Evolutionary conservation across 1,140 invertebrate genomes (phyloP).

Genomic region (Bombus waltoni): DNA sequence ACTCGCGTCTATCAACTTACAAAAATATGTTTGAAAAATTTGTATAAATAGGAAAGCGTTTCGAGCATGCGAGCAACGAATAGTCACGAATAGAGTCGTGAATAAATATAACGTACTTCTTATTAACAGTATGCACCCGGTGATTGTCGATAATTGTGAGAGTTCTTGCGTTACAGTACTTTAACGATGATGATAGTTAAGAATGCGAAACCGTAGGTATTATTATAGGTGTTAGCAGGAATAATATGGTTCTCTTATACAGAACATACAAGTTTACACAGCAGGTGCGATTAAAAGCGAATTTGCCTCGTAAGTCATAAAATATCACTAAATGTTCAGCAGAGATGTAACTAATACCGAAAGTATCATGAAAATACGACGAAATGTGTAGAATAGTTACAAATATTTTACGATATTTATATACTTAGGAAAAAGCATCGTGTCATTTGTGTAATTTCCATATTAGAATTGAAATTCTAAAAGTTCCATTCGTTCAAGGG

Average conservation of each 20-base stretch:
- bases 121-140: not conserved
- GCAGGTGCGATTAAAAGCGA: not conserved
- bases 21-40: not conserved
- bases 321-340: not conserved
- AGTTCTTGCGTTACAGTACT: not conserved
- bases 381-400: not conserved
- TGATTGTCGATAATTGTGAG: not conserved
- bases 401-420: not conserved
- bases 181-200: not conserved
- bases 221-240: not conserved
- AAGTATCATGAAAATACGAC: not conserved
- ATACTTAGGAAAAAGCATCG: too few relatives aligned
- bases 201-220: not conserved
- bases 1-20: too few relatives aligned
- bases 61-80: not conserved
- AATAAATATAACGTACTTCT: too few relatives aligned
- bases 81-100: too few relatives aligned
- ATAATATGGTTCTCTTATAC: not conserved
- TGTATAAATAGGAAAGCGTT: not conserved
- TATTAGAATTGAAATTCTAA: not conserved
- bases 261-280: not conserved
- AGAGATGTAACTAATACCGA: too few relatives aligned
- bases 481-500: not conserved
- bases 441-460: rapidly evolving
- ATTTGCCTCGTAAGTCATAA: not conserved